Evolutionary conservation across 2,113 vertebrate genomes (phyloP).

Genomic region (Melozone crissalis): DNA sequence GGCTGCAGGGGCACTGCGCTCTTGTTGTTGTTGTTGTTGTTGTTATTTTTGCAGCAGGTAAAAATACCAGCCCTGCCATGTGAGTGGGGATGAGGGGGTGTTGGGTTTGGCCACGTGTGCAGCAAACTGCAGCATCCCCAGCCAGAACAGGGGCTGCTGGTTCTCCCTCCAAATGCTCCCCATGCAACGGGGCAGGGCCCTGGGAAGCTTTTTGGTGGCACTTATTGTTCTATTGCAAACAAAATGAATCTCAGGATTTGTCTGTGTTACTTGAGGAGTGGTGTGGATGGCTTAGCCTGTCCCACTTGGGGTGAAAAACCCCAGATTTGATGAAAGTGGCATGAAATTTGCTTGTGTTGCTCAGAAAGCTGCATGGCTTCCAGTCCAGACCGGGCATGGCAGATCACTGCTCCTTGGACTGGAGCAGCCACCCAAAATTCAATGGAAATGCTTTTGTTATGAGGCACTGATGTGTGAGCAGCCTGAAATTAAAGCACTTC

Average conservation of each 20-base stretch:
- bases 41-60: conserved; percentile 66
- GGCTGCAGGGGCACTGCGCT: conserved; percentile 26
- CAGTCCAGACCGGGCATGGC: background rate
- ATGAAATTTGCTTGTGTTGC: background rate
- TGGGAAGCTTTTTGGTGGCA: background rate
- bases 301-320: background rate
- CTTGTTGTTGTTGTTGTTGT: conserved; percentile 32
- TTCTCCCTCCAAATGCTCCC: background rate
- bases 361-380: background rate
- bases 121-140: background rate
- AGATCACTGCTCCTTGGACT: background rate
- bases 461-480: background rate
- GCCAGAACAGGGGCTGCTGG: background rate
- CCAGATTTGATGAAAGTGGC: background rate
- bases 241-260: background rate
- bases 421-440: background rate
- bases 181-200: background rate
- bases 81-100: conserved; percentile 33
- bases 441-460: background rate
- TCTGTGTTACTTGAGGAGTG: background rate
- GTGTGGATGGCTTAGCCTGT: background rate
- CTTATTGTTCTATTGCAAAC: background rate
- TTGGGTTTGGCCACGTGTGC: background rate
- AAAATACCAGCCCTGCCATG: conserved; percentile 52
- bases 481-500: background rate